Evolutionary conservation across 2,888 invertebrate genomes (phyloP).

Genomic region (Patella depressa): DNA sequence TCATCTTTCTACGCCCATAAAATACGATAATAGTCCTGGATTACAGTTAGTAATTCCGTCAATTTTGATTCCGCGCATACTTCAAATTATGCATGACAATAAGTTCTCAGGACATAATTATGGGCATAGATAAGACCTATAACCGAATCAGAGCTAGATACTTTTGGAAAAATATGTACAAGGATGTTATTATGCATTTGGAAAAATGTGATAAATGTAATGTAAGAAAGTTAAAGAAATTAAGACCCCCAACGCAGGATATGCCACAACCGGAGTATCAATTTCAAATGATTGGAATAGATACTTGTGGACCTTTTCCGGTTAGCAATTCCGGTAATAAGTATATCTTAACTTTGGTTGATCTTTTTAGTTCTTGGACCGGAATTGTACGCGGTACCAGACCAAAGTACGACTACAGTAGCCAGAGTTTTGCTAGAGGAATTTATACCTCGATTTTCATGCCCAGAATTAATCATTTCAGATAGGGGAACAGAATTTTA

Average conservation of each 20-base stretch:
- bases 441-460: background rate
- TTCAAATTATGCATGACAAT: conserved; percentile 7
- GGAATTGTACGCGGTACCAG: background rate
- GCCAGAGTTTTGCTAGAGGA: background rate
- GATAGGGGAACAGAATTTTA: conserved; percentile 17
- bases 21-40: background rate
- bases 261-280: conserved; percentile 13
- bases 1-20: background rate
- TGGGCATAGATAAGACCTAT: conserved; percentile 16
- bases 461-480: conserved; percentile 4
- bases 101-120: conserved; percentile 1
- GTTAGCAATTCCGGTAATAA: background rate
- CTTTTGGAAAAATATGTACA: conserved; percentile 17
- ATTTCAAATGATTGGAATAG: conserved; percentile 11
- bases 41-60: conserved; percentile 1
- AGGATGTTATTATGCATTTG: conserved; percentile 1
- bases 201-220: conserved; percentile 16
- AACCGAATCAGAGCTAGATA: conserved; percentile 3
- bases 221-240: background rate
- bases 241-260: background rate
- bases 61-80: background rate
- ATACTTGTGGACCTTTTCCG: conserved; percentile 7
- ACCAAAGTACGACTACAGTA: background rate
- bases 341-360: conserved; percentile 16
- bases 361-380: conserved; percentile 12